Base-by-base conservation (phyloP, 2,113 vertebrate genomes). In the Oncorhynchus clarkii region DNA sequence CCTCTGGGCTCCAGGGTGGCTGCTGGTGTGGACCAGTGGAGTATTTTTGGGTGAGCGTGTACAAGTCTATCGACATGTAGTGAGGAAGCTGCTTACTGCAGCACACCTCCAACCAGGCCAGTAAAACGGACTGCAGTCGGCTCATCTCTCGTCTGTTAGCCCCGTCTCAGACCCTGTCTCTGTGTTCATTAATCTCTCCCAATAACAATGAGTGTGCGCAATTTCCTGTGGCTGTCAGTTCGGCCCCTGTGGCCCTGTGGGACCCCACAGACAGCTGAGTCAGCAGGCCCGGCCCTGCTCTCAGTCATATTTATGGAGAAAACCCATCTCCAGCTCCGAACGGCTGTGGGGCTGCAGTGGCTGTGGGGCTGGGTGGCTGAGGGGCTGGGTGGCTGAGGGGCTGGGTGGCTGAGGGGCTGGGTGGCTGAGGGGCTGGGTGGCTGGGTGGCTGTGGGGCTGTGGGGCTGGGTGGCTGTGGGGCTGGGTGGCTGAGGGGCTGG, bases 201-300 rank as follows among this genome's bases (percentile, higher is more conserved):
- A 54, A 54, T 54, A 3, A 54, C 51, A 54, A 54, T 54, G 31
- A 67, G 72, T 68, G 27, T 54, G 31, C 62, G 59, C 69, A 51
- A 49, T 70, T 73, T 5, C 51, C 13, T 1, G 71, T 29, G 67
- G 66, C 26, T 72, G 76, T 75, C 31, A n/a, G 12, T 18, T 84
- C 65, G 34, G 34, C n/a, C 34, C 34, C 12, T 45, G 64, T 3
- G 78, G 76, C 72, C 76, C 65, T 71, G 82, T 86, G 85, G 82
- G 88, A 85, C 73, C 80, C 80, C 82, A 83, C 68, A 85, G 81
- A 88, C 79, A 26, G 70, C 87, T 92, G 92, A 93, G 80, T 91
- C 90, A 89, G 88, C 87, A 86, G 84, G 78, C 65, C 45, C 39
- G 24, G 65, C 74, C 20, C 45, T 76, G 79, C 81, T 83, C 79